Base-by-base conservation (phyloP, 1,140 invertebrate genomes). In the Dolichoris vasculosae region DNA sequence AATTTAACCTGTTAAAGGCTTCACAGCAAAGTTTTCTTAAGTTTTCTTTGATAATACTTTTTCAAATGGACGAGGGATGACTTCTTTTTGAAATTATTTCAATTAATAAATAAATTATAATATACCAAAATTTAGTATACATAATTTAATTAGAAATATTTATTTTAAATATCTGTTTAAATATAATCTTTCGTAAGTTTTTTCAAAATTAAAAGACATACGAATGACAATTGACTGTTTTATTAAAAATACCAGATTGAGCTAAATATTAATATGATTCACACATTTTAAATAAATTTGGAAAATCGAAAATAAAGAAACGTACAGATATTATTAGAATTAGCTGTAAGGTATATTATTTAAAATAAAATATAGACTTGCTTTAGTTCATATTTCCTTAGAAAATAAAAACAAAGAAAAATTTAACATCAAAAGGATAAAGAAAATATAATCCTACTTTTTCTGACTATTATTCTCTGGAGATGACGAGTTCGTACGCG, bases 401-500 rank as follows among this genome's bases (percentile, higher is more conserved):
- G 7, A 20, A 40, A 20, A 79, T 7, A 79, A 40, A 48, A 32
- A 40, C 20, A n/a, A 63, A 63, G 35, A n/a, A 63, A 75, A 17
- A 80, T 40, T 15, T n/a, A 73, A 48, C 4, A 26, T 46, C 17
- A 15, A 32, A 48, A 20, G 26, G 35, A 59, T 23, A 38, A 32
- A 55, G 15, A 4, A 51, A 75, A 40, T n/a, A 64, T 20, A 15
- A 32, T 59, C 48, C 26, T 40, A 20, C 59, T 40, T 46, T 46
- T 17, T 30, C 6, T 35, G 35, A 59, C 55, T 51, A 69, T 89
- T 84, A 75, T 64, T 73, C 84, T 76, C 86, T 86, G 85, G 87
- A 89, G 88, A 90, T 90, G 90, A 90, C 86, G 86, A 85, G 88
- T 86, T 90, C 90, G 89, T 86, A 88, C 87, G 87, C 90, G 88